Conservation (phyloP, 1,140 invertebrate species). For the Drosophila melanica region DNA sequence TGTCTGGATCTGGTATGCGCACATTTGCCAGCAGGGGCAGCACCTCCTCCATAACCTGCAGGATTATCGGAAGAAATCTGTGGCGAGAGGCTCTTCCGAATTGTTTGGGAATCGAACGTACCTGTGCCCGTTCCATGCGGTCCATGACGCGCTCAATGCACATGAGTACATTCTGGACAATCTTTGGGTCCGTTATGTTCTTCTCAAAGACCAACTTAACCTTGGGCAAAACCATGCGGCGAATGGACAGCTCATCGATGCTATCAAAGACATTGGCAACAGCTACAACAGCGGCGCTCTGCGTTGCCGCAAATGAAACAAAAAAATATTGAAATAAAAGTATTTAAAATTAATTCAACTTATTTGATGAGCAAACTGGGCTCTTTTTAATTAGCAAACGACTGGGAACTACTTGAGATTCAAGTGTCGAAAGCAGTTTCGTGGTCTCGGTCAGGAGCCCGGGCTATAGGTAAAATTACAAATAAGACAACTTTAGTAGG, state of each 20-base stretch:
- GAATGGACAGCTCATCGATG: conserved; percentile 92
- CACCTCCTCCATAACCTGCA: conserved; percentile 93
- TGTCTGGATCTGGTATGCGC: conserved; percentile 93
- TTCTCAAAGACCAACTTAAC: conserved; percentile 94
- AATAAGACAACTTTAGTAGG: conserved; percentile 26
- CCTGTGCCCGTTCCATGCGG: conserved; percentile 92
- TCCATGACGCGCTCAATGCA: conserved; percentile 92
- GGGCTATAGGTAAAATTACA: conserved; percentile 8
- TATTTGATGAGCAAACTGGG: background rate
- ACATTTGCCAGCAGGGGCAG: conserved; percentile 95
- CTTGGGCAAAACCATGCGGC: conserved; percentile 93
- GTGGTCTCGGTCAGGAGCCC: conserved; percentile 4
- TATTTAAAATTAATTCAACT: background rate
- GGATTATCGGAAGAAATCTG: background rate
- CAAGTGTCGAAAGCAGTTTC: conserved; percentile 16
- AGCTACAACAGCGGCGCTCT: conserved; percentile 95
- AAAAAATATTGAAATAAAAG: too few relatives aligned
- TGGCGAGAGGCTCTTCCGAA: background rate
- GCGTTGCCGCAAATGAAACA: conserved; percentile 12
- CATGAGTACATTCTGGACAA: conserved; percentile 90
- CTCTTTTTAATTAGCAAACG: conserved; percentile 12
- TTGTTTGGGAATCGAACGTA: conserved; percentile 37
- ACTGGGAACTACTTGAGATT: background rate
- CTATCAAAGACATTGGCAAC: conserved; percentile 93
- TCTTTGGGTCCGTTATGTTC: conserved; percentile 91